Percentiles rank a stretch among this genome's conserved stretches.
Evolutionary conservation across 2,888 invertebrate genomes (phyloP).

Genomic region (Diaprepes abbreviatus): DNA sequence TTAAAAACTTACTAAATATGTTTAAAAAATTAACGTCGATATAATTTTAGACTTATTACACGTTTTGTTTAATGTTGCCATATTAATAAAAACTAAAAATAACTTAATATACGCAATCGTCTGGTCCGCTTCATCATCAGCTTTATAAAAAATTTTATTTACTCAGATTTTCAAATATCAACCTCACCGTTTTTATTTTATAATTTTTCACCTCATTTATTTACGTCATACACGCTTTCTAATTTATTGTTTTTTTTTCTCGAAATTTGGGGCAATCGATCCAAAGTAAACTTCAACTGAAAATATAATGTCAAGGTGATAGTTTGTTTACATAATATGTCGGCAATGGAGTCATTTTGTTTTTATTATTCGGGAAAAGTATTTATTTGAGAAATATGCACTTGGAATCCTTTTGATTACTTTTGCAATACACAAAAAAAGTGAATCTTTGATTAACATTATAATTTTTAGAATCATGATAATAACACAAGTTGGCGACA

Average conservation of each 20-base stretch:
- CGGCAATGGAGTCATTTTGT: no score
- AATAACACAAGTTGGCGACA: no score
- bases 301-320: slow-evolving; percentile 35
- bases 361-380: no score
- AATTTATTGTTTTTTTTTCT: slow-evolving; percentile 10
- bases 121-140: background rate
- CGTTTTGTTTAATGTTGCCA: no score
- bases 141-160: background rate
- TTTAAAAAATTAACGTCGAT: no score
- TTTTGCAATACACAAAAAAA: no score
- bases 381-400: no score
- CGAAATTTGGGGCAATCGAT: slow-evolving; percentile 10
- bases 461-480: no score
- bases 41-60: no score
- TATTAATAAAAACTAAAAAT: background rate
- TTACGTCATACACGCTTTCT: slow-evolving; percentile 3
- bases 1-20: no score
- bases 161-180: background rate
- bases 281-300: slow-evolving; percentile 22
- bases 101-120: background rate
- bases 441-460: no score
- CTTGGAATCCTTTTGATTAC: no score
- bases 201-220: slow-evolving; percentile 8
- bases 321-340: slow-evolving; percentile 23
- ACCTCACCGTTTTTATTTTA: background rate